Evolutionary conservation across 2,888 invertebrate species (phyloP).

Genomic region (Bombyx huttoni): DNA sequence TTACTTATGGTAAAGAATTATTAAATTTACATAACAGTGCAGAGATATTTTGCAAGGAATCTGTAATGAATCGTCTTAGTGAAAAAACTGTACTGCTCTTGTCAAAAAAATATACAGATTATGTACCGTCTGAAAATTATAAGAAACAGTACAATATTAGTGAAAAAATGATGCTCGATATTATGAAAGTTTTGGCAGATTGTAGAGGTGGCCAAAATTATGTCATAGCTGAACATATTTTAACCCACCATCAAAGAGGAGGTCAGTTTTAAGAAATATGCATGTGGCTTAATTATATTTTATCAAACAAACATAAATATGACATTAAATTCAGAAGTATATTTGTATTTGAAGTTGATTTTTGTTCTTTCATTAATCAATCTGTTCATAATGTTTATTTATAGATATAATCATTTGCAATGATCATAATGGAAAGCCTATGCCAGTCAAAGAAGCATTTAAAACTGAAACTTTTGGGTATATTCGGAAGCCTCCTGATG

Average conservation of each 20-base stretch:
- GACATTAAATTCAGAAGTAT: neutral
- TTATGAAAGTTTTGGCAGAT: constrained; percentile 56
- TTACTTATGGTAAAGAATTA: constrained; percentile 71
- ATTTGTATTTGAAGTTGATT: neutral
- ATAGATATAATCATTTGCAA: constrained; percentile 75
- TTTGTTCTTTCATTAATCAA: no score
- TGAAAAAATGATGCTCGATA: constrained; percentile 73
- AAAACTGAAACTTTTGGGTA: constrained; percentile 60
- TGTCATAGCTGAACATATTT: constrained; percentile 69
- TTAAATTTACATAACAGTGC: constrained; percentile 75
- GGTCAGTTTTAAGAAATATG: constrained; percentile 38
- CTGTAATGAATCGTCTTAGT: constrained; percentile 67
- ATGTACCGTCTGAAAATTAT: constrained; percentile 63
- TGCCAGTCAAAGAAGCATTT: constrained; percentile 60
- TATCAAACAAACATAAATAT: no score
- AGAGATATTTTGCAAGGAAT: constrained; percentile 73
- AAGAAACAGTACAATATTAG: constrained; percentile 65
- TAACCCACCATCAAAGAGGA: constrained; percentile 78
- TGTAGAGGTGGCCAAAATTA: constrained; percentile 62
- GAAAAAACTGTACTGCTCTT: constrained; percentile 57
- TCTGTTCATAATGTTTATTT: constrained; percentile 18
- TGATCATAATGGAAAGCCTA: constrained; percentile 54
- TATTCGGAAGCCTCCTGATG: constrained; percentile 33
- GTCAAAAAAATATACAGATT: constrained; percentile 74
- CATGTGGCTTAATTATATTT: no score